A percentile compares a stretch with the other conserved stretches of the same genome.
Conservation (phyloP, 2,797 vertebrate genomes). For the Leucoraja ocellata region DNA sequence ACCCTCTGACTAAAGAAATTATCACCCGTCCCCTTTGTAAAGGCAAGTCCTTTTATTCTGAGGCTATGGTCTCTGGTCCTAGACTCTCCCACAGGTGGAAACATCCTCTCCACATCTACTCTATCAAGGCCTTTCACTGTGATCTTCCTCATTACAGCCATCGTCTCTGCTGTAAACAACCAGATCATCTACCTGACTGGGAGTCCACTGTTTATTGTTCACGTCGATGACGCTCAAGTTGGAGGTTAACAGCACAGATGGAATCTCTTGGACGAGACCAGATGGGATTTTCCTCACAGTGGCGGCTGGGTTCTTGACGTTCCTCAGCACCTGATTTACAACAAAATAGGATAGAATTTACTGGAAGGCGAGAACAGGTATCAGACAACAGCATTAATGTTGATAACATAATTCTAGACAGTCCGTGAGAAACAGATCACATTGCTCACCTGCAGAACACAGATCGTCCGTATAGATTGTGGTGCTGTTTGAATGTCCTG, state of each 20-base stretch:
- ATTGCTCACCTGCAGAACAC: slow-evolving; percentile 40
- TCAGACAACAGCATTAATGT: no score
- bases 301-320: neutral
- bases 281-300: slow-evolving; percentile 2
- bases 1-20: no score
- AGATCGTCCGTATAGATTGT: slow-evolving; percentile 13
- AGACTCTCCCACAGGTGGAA: no score
- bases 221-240: neutral
- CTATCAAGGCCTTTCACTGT: no score
- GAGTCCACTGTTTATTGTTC: slow-evolving; percentile 15
- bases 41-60: no score
- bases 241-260: neutral
- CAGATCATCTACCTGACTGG: slow-evolving; percentile 9
- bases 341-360: neutral
- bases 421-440: neutral
- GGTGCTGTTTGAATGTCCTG: slow-evolving; percentile 34
- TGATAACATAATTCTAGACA: neutral
- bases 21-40: no score
- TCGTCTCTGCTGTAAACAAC: neutral
- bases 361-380: no score
- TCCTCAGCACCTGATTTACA: neutral
- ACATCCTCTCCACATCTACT: no score
- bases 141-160: neutral
- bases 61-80: no score
- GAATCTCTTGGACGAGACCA: slow-evolving; percentile 13